Base-by-base conservation (phyloP, 64 coral and sea anemone genomes). In the Stichodactyla helianthus region DNA sequence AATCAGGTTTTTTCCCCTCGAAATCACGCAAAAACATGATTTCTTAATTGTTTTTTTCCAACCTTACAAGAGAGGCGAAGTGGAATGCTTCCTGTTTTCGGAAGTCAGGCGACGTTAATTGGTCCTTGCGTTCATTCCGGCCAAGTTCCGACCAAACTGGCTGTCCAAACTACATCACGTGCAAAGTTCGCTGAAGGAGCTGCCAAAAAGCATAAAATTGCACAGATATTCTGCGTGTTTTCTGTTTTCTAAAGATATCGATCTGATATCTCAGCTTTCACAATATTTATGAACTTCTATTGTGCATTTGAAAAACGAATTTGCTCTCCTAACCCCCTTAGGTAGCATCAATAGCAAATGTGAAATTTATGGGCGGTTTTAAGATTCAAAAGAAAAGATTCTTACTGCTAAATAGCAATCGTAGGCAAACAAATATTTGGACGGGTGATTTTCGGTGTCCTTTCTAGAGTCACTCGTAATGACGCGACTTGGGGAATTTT, bases 71-170 rank as follows among this genome's bases (percentile, higher is more conserved):
- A 20, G 51, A 1, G 15, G 15, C 19, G 78, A 81, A 50, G 35
- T 81, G n/a, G 5, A 51, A 54, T 20, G 15, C 53, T 81, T 81
- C 78, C 78, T 81, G 78, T 81, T 81, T 81, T 81, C 78, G 78
- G 78, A 81, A 81, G 78, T 81, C 17, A 54, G 11, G 25, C 1
- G 4, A 31, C n/a, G 68, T 11, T 74, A 26, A 35, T n/a, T 31
- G 17, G 25, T 74, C 68, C 68, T 74, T 23, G 68, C 68, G 68
- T 74, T 26, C n/a, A 74, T 74, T 31, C 68, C 68, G 68, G 25
- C 25, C 68, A 74, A 74, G 68, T 74, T 74, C 68, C 68, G 62
- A 18, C 7, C 62, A n/a, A n/a, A 6, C 20, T 65, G 62, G 19
- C 62, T n/a, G 19, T n/a, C 6, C 68, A 23, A 1, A 2, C n/a